Evolutionary conservation across 1,140 invertebrate species (phyloP).

Genomic region (Zaprionus inermis): DNA sequence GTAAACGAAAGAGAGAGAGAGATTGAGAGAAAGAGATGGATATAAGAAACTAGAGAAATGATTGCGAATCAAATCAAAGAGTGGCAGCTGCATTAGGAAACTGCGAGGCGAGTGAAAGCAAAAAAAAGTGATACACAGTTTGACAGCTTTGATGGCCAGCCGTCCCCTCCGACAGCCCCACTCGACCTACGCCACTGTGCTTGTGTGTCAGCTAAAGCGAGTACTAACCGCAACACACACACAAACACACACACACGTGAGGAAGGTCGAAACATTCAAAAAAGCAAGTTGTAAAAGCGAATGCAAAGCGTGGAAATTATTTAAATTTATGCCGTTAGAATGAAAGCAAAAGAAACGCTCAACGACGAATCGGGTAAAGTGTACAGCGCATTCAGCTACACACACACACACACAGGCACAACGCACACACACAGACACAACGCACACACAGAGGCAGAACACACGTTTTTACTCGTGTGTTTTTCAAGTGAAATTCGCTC

Average conservation of each 20-base stretch:
- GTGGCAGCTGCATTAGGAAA: neutral
- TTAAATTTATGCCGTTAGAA: constrained; percentile 68
- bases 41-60: neutral
- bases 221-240: constrained; percentile 39
- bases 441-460: neutral
- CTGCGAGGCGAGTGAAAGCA: neutral
- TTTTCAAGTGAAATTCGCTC: constrained; percentile 72
- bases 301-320: constrained; percentile 68
- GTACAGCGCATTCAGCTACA: constrained; percentile 6
- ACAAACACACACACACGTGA: constrained; percentile 10
- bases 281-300: constrained; percentile 48
- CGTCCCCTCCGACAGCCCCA: neutral
- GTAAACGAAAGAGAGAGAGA: neutral
- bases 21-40: neutral
- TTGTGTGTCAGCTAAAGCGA: constrained; percentile 25
- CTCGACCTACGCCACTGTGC: constrained; percentile 8
- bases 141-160: constrained; percentile 13
- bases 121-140: neutral
- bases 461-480: constrained; percentile 42
- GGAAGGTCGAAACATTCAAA: constrained; percentile 22
- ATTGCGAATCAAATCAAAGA: constrained; percentile 8
- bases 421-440: neutral
- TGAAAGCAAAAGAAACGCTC: constrained; percentile 27
- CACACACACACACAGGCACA: neutral
- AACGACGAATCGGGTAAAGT: constrained; percentile 25